A percentile compares a stretch with the other conserved stretches of the same genome.
Conservation (phyloP, 2,113 vertebrate species). For the Cryptomyrus ogoouensis region DNA sequence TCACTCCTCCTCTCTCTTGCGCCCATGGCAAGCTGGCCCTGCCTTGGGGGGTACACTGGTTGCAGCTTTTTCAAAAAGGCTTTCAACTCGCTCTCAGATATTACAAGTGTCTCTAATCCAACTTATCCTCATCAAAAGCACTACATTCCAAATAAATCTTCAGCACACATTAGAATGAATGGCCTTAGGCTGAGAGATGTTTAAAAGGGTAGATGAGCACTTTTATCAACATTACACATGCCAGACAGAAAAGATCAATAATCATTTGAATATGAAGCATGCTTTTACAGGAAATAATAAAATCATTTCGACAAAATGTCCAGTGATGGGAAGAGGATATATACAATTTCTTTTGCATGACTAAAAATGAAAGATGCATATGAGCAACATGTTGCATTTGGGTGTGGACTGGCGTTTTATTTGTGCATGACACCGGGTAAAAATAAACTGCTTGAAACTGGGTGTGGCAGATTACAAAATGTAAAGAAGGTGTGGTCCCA, state of each 20-base stretch:
- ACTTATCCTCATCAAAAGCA: neutral
- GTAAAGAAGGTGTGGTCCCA: neutral
- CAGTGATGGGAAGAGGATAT: neutral
- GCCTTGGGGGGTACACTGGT: neutral
- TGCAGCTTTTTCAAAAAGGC: neutral
- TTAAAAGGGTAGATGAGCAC: neutral
- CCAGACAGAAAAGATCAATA: neutral
- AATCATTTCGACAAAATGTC: neutral
- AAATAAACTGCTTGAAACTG: neutral
- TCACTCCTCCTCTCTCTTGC: neutral
- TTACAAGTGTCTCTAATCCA: neutral
- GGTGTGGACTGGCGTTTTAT: neutral
- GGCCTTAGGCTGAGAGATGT: neutral
- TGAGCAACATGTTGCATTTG: neutral
- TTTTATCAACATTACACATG: neutral
- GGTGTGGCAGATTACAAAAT: neutral
- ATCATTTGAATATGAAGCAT: neutral
- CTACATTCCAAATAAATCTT: neutral
- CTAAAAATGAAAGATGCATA: neutral
- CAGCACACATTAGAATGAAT: neutral
- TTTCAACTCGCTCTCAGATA: neutral
- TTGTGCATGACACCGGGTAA: conserved; percentile 15
- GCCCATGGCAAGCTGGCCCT: neutral
- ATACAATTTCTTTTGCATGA: neutral
- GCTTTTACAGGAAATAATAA: neutral